A percentile compares a stretch with the other conserved stretches of the same genome.
Conservation (phyloP, 2,797 vertebrate species). For the Cichlasoma orientale region DNA sequence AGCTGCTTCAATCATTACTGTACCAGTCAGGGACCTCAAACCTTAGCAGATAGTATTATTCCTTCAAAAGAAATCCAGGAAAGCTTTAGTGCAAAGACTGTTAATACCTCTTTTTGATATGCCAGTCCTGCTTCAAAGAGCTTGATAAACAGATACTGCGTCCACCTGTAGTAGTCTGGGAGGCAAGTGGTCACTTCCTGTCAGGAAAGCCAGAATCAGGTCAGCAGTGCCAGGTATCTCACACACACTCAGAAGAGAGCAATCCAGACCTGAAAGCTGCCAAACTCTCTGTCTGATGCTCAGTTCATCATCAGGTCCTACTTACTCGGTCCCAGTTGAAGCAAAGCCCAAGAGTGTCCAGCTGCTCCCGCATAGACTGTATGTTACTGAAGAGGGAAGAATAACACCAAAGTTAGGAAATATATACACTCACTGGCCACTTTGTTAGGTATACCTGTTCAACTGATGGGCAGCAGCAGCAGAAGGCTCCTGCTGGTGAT, state of each 20-base stretch:
- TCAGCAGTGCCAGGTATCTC: not conserved
- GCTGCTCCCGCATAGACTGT: constrained; percentile 90
- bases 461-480: not conserved
- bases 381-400: constrained; percentile 85
- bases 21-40: constrained; percentile 14
- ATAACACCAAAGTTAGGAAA: not conserved
- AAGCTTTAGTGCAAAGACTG: not conserved
- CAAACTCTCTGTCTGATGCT: not conserved
- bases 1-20: constrained; percentile 37
- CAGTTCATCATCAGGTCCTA: constrained; percentile 13
- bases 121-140: constrained; percentile 92
- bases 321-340: constrained; percentile 94
- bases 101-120: constrained; percentile 96
- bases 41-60: constrained; percentile 18
- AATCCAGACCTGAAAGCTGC: not conserved
- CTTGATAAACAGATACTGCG: constrained; percentile 94
- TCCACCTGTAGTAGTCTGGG: constrained; percentile 97
- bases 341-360: constrained; percentile 90
- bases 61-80: constrained; percentile 17
- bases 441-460: not conserved
- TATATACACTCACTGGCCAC: not conserved
- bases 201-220: constrained; percentile 32
- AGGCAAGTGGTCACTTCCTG: constrained; percentile 95
- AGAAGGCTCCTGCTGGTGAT: not conserved
- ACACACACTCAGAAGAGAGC: not conserved